Base-by-base conservation (phyloP, 2,113 vertebrate genomes). In the Euleptes europaea region DNA sequence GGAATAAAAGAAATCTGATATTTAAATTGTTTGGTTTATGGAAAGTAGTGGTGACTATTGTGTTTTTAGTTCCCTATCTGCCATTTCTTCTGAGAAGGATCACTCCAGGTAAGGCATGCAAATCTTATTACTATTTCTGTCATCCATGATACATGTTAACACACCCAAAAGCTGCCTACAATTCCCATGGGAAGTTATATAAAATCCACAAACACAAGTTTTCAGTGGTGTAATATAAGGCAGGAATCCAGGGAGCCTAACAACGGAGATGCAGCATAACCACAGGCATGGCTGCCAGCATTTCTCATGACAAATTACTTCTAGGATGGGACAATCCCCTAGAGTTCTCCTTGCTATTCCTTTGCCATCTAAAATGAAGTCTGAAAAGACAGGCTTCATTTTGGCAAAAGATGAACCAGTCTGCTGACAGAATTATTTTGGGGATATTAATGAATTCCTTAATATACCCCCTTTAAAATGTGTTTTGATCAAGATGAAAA, bases 401-500 rank as follows among this genome's bases (percentile, higher is more conserved):
- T 5, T 14, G 3, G 23, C 77, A 69, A 63, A 63, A 84, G 85
- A 78, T 51, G 15, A 0, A 14, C 85, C 0, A 2, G 1, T 89
- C 17, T 2, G 47, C 80, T 69, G 47, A 71, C 51, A 78, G 14
- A 35, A 60, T 42, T 38, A 21, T 0, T 47, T 42, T 40, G 31
- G 35, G 0, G 42, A 79, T 79, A 17, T 54, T 70, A 14, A 84
- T 66, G 33, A 66, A 71, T 44, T 88, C 88, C 75, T 7, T 40
- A 88, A 69, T 85, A 73, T 1, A 85, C 73, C 5, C 70, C 21
- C 40, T 65, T 79, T 47, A 80, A 92, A 79, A 19, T 3, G 19
- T 85, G 85, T 49, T 28, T 80, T 84, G 81, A 87, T 69, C 69
- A 89, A 78, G 51, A 78, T 82, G 73, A 85, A 92, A 91, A 84